Percentiles rank a stretch among this genome's conserved stretches.
Evolutionary conservation across 2,113 vertebrate species (phyloP).

Genomic region (Calyptomena viridis): DNA sequence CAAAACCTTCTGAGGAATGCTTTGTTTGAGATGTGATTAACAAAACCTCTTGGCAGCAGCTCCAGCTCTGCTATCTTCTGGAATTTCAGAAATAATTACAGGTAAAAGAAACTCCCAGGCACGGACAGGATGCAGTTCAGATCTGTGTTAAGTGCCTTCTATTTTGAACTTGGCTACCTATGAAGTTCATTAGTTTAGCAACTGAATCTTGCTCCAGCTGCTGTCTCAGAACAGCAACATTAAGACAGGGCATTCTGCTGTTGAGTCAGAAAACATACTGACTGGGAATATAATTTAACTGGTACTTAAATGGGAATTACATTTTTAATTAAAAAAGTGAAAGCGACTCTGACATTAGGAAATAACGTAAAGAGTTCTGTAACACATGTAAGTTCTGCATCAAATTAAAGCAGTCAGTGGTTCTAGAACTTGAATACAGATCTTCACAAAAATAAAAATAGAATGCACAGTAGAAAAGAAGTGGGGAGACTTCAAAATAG

Average conservation of each 20-base stretch:
- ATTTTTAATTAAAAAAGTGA: not conserved
- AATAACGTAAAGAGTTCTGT: not conserved
- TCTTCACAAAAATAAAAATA: not conserved
- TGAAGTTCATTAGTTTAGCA: not conserved
- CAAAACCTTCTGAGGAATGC: not conserved
- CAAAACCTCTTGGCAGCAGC: not conserved
- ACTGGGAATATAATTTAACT: not conserved
- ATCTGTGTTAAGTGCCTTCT: not conserved
- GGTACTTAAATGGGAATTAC: not conserved
- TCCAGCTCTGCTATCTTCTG: not conserved
- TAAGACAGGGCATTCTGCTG: not conserved
- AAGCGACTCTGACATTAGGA: not conserved
- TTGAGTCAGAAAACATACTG: not conserved
- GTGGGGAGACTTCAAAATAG: not conserved
- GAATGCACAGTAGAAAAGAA: not conserved
- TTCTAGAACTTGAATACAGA: not conserved
- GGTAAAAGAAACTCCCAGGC: not conserved
- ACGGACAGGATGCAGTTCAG: not conserved
- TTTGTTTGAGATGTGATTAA: not conserved
- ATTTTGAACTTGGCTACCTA: not conserved
- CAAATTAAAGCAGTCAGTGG: not conserved
- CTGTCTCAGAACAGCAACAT: not conserved
- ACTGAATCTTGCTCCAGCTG: not conserved
- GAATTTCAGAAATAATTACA: not conserved
- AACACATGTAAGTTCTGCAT: not conserved